A percentile compares a stretch with the other conserved stretches of the same genome.
Evolutionary conservation across 2,888 invertebrate genomes (phyloP).

Genomic region (Deilephila elpenor): DNA sequence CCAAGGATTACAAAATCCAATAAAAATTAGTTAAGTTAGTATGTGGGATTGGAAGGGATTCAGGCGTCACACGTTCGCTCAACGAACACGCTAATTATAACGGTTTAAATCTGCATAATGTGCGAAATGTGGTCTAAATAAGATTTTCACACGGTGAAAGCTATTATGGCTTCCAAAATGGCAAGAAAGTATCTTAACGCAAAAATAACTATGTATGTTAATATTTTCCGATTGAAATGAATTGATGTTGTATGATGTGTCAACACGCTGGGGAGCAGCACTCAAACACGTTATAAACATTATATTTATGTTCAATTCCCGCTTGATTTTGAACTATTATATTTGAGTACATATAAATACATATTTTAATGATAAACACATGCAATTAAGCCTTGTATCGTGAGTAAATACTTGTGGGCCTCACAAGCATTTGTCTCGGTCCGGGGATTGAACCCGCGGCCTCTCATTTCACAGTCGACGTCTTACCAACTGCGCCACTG

Average conservation of each 20-base stretch:
- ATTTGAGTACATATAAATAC: background rate
- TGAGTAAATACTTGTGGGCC: no score
- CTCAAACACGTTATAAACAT: background rate
- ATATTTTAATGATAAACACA: background rate
- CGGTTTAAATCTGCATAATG: background rate
- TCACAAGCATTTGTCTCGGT: no score
- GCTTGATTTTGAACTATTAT: background rate
- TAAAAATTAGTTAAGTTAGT: background rate
- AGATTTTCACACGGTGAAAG: constrained; percentile 9
- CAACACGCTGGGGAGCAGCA: background rate
- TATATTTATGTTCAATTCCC: background rate
- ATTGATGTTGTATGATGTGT: constrained; percentile 1
- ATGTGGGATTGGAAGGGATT: background rate
- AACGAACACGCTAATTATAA: background rate
- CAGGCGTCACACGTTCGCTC: background rate
- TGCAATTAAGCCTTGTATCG: no score
- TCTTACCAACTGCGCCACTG: no score
- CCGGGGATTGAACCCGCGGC: no score
- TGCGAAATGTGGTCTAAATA: background rate
- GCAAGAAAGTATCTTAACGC: background rate
- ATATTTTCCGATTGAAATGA: background rate
- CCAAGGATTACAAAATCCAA: background rate
- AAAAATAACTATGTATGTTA: background rate
- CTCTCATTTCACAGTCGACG: no score
- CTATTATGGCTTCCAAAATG: background rate